Base-by-base conservation (phyloP, 1,140 invertebrate genomes). In the Anastrepha obliqua region DNA sequence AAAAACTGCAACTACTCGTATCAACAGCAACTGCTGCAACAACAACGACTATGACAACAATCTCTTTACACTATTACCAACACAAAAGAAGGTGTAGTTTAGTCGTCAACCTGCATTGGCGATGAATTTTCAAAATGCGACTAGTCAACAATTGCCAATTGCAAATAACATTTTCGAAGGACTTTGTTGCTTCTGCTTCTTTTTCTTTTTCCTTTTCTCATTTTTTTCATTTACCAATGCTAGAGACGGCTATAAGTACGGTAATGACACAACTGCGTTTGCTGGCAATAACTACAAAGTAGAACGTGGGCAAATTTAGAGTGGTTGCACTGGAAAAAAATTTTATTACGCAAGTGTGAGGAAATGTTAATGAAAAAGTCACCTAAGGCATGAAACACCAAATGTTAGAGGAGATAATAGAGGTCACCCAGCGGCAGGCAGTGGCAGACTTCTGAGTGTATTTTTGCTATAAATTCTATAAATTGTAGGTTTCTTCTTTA, bases 121-220 rank as follows among this genome's bases (percentile, higher is more conserved):
- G 47, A 6, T 20, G 44, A 81, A 58, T 81, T 58, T 51, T 29
- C 74, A 55, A 81, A 81, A 81, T 55, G 47, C 47, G 51, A 81
- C 47, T 81, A 81, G 74, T 81, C 74, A 81, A 81, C 74, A 81
- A 81, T 81, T 81, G 74, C 51, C 74, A 81, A 81, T 81, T 81
- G 44, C 74, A 81, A 81, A 81, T 81, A 81, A 55, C 47, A 51
- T 9, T 81, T 81, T 29, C 9, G 55, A 17, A 58, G 17, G 5
- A 81, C 20, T 81, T 55, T 55, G 3, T 74, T 78, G 4, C 42
- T 51, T 47, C 17, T 3, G 3, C 42, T 20, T 2, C 8, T 81
- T 81, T 81, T 8, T 51, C 9, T 20, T 11, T 55, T 55, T 55
- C 6, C 51, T 55, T 55, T 81, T 70, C 29, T 29, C 29, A 29